phyloP scores from a whole-genome alignment of 2,888 invertebrate species.

The Idaea biselata region DNA sequence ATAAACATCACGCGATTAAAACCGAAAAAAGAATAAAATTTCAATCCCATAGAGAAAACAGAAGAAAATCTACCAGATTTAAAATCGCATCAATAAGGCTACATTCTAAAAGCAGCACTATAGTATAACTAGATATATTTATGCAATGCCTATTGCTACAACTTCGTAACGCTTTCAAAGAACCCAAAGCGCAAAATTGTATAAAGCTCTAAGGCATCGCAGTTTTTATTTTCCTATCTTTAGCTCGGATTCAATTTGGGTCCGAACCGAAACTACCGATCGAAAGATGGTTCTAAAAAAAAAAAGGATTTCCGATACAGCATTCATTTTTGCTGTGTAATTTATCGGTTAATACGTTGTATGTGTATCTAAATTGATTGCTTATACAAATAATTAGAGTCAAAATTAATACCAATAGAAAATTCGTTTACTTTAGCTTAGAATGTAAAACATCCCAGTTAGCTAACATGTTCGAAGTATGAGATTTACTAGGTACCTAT shows the following conservation, averaged over 20 bases:
- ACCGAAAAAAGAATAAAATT: no score
- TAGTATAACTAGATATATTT: no score
- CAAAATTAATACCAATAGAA: no score
- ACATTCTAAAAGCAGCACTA: no score
- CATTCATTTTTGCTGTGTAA: background rate
- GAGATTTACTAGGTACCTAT: background rate
- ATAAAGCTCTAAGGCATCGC: background rate
- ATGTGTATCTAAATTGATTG: background rate
- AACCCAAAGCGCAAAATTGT: background rate
- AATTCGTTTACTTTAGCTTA: no score
- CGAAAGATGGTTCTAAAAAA: background rate
- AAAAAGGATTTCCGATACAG: background rate
- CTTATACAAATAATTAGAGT: no score
- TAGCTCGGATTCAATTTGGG: background rate
- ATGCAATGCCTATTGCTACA: background rate
- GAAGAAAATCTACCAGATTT: no score
- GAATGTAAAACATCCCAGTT: background rate
- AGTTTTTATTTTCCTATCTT: background rate
- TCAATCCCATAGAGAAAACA: no score
- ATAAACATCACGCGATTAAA: no score
- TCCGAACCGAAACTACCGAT: background rate
- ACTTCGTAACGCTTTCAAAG: background rate
- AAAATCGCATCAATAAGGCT: no score
- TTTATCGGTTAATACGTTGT: background rate
- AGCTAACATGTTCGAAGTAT: background rate